Percentiles rank a stretch among this genome's conserved stretches.
Evolutionary conservation across 2,797 vertebrate species (phyloP).

Genomic region (Aeoliscus strigatus): DNA sequence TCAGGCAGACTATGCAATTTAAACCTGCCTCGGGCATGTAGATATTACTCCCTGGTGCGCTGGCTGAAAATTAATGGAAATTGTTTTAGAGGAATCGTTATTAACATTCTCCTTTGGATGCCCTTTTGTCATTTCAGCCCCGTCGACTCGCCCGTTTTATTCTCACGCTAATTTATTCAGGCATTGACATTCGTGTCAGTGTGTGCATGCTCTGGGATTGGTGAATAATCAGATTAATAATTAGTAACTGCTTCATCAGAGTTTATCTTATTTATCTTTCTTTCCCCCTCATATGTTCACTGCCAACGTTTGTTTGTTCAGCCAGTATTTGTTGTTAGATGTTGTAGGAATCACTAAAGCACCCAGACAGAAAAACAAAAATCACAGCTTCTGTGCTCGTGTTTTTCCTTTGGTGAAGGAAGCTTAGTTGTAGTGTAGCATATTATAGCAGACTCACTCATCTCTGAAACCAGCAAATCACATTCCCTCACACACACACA

Average conservation of each 20-base stretch:
- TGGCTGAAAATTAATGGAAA: conserved; percentile 82
- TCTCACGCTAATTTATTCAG: conserved; percentile 61
- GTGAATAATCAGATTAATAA: conserved; percentile 66
- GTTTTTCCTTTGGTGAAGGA: conserved; percentile 21
- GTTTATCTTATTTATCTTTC: too few relatives aligned
- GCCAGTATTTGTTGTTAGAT: too few relatives aligned
- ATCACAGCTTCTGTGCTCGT: conserved; percentile 20
- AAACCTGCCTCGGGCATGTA: conserved; percentile 80
- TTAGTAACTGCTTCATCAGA: conserved; percentile 50
- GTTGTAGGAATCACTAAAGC: too few relatives aligned
- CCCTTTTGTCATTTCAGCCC: conserved; percentile 74
- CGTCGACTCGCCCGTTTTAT: conserved; percentile 55
- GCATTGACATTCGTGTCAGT: conserved; percentile 62
- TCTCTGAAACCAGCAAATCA: conserved; percentile 56
- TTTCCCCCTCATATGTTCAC: too few relatives aligned
- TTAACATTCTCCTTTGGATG: conserved; percentile 82
- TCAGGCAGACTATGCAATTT: conserved; percentile 79
- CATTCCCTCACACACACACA: conserved; percentile 48
- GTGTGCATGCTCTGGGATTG: conserved; percentile 53
- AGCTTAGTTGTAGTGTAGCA: conserved; percentile 23
- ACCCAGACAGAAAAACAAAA: too few relatives aligned
- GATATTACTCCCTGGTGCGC: conserved; percentile 78
- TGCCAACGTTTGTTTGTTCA: too few relatives aligned
- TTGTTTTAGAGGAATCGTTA: conserved; percentile 82
- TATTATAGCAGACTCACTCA: conserved; percentile 35